Conservation (phyloP, 2,797 vertebrate species). For the Macroramphosus scolopax region DNA sequence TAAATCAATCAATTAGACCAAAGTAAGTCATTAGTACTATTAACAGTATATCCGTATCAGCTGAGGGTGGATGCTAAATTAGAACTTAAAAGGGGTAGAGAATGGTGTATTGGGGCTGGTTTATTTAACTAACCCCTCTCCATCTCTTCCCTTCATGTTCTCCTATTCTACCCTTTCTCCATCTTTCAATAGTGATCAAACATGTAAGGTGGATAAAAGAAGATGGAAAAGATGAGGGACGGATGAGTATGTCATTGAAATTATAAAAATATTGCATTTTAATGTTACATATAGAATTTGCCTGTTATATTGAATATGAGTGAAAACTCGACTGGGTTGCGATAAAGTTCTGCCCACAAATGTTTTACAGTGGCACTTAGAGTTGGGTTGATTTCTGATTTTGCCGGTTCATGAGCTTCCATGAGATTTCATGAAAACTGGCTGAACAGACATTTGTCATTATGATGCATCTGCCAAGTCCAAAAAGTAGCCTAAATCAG, state of each 20-base stretch:
- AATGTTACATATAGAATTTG: slow-evolving; percentile 34
- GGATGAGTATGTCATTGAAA: slow-evolving; percentile 65
- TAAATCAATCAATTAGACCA: no score
- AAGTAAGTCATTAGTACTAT: no score
- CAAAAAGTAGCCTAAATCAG: no score
- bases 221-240: slow-evolving; percentile 66
- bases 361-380: no score
- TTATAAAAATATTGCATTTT: slow-evolving; percentile 45
- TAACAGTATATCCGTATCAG: slow-evolving; percentile 14
- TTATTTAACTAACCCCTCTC: slow-evolving; percentile 62
- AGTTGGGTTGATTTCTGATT: no score
- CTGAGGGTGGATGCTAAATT: slow-evolving; percentile 29
- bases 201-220: slow-evolving; percentile 66
- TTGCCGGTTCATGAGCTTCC: no score
- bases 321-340: slow-evolving; percentile 5
- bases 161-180: slow-evolving; percentile 67
- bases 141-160: slow-evolving; percentile 59
- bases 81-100: slow-evolving; percentile 41
- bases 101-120: slow-evolving; percentile 45
- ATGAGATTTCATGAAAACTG: no score
- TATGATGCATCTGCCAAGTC: no score
- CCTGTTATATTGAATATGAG: slow-evolving; percentile 22
- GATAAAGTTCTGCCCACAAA: neutral
- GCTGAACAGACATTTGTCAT: no score
- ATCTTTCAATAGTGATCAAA: slow-evolving; percentile 72